Evolutionary conservation across 1,140 invertebrate genomes (phyloP).

Genomic region (Brachionus paranguensis): DNA sequence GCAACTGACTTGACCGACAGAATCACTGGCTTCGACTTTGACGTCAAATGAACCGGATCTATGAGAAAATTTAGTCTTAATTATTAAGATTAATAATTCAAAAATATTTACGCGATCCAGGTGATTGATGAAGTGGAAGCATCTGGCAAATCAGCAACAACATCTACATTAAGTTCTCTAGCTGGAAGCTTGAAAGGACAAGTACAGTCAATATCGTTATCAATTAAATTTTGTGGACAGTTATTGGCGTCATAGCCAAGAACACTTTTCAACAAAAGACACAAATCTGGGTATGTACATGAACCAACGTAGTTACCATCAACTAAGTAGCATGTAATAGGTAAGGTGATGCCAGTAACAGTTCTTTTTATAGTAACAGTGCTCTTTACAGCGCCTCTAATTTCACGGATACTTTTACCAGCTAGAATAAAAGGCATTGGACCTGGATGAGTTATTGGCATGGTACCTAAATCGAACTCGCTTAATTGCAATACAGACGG

Average conservation of each 20-base stretch:
- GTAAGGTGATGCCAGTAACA: neutral
- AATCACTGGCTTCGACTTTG: neutral
- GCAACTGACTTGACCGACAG: neutral
- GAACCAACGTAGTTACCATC: slow-evolving; percentile 25
- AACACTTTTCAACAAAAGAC: neutral
- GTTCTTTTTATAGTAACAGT: neutral
- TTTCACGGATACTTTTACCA: neutral
- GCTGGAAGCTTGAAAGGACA: slow-evolving; percentile 30
- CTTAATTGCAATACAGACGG: neutral
- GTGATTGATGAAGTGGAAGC: neutral
- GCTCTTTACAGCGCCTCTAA: slow-evolving; percentile 18
- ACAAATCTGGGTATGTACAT: slow-evolving; percentile 29
- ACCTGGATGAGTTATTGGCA: slow-evolving; percentile 36
- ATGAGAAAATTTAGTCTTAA: neutral
- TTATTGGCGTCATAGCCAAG: neutral
- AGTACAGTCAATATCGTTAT: slow-evolving; percentile 30
- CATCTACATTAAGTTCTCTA: neutral
- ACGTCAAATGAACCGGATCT: slow-evolving; percentile 29
- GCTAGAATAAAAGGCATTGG: neutral
- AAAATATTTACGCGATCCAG: neutral
- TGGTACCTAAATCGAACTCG: neutral
- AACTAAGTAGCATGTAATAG: slow-evolving; percentile 36
- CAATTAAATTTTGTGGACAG: slow-evolving; percentile 10
- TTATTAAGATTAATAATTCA: neutral
- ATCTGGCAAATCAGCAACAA: slow-evolving; percentile 26